phyloP scores from a whole-genome alignment of 2,888 invertebrate genomes.

The Isotomurus palustris region DNA sequence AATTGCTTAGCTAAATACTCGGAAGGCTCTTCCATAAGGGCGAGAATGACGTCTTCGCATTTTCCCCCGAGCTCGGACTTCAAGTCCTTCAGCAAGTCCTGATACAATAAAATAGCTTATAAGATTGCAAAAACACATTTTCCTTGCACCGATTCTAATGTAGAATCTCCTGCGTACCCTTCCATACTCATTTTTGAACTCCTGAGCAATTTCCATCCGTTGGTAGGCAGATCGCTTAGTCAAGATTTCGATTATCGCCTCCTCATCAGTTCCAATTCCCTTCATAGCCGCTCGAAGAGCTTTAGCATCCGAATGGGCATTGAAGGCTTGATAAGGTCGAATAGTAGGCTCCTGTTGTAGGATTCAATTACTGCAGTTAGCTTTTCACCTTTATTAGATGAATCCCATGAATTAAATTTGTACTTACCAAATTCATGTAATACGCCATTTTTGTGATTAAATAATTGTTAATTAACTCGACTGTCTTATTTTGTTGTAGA shows the following conservation, averaged over 20 bases:
- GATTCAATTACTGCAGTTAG: not conserved
- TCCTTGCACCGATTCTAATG: not conserved
- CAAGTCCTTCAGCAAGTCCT: conserved; percentile 64
- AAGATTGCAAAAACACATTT: not conserved
- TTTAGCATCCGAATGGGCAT: conserved; percentile 62
- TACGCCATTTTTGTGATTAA: too few species aligned
- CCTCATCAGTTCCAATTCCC: conserved; percentile 63
- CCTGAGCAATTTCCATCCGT: conserved; percentile 64
- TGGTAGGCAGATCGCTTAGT: conserved; percentile 65
- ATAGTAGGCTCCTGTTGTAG: conserved; percentile 56
- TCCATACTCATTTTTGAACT: conserved; percentile 56
- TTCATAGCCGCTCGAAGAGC: conserved; percentile 66
- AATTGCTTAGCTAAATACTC: conserved; percentile 52
- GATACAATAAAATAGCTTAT: conserved; percentile 11
- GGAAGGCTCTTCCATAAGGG: conserved; percentile 61
- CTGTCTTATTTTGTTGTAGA: too few species aligned
- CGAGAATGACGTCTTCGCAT: conserved; percentile 69
- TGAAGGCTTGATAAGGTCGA: conserved; percentile 58
- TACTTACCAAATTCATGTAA: not conserved
- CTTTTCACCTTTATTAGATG: not conserved
- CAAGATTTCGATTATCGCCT: conserved; percentile 68
- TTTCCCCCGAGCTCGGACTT: conserved; percentile 70
- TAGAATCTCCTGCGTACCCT: conserved; percentile 48
- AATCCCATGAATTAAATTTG: not conserved
- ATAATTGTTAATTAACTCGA: too few species aligned